Conservation (phyloP, 2,113 vertebrate species). For the Anas platyrhynchos region DNA sequence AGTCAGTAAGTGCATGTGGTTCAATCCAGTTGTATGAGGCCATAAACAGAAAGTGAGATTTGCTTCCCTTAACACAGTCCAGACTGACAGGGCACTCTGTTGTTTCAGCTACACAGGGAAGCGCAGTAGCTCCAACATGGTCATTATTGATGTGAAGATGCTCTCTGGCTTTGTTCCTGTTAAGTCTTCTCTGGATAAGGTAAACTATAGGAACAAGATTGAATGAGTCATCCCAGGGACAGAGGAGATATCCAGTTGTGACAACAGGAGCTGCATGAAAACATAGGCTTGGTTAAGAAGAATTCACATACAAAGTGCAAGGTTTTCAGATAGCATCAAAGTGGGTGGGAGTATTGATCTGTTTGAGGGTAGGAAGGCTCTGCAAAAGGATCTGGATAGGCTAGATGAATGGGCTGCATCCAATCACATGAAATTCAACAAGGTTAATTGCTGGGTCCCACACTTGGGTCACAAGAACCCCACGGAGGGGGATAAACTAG, state of each 20-base stretch:
- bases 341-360: too few relatives aligned
- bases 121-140: constrained; percentile 61
- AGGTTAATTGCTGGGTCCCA: neutral
- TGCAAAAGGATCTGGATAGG: too few relatives aligned
- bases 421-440: neutral
- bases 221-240: neutral
- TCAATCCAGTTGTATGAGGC: neutral
- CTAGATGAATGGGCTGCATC: too few relatives aligned
- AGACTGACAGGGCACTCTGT: neutral
- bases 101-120: constrained; percentile 66
- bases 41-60: neutral
- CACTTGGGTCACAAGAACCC: neutral
- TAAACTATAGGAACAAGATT: constrained; percentile 13
- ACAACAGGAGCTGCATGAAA: neutral
- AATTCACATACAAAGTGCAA: neutral
- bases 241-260: neutral
- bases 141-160: constrained; percentile 71
- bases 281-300: neutral
- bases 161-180: constrained; percentile 68
- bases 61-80: neutral
- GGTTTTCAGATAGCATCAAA: neutral
- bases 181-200: constrained; percentile 63
- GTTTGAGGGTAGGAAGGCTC: too few relatives aligned
- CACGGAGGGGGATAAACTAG: neutral
- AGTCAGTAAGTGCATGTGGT: neutral